Evolutionary conservation across 2,888 invertebrate genomes (phyloP).

Genomic region (Ochropacha duplaris): DNA sequence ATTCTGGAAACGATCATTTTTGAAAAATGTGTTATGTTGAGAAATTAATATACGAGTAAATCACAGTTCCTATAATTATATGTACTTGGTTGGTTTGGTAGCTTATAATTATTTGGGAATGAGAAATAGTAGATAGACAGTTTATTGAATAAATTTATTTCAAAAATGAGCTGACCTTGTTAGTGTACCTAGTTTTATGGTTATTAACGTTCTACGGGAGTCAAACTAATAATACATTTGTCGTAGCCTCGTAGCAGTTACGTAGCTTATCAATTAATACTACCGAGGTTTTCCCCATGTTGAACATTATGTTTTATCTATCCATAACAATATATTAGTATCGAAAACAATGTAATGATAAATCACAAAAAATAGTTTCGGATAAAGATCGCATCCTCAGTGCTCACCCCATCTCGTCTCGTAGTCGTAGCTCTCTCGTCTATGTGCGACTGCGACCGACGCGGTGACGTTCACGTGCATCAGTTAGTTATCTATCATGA

Average conservation of each 20-base stretch:
- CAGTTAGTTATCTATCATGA: constrained; percentile 81
- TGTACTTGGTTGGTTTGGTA: background rate
- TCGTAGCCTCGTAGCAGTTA: constrained; percentile 5
- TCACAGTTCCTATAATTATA: too few species aligned
- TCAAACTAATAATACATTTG: background rate
- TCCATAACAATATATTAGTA: constrained; percentile 24
- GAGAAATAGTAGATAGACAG: background rate
- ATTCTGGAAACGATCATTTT: constrained; percentile 38
- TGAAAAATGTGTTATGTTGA: constrained; percentile 11
- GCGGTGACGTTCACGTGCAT: constrained; percentile 73
- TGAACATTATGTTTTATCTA: constrained; percentile 9
- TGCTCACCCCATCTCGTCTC: constrained; percentile 62
- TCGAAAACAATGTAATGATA: constrained; percentile 65
- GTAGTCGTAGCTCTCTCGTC: constrained; percentile 22
- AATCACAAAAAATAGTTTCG: constrained; percentile 66
- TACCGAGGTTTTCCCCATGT: constrained; percentile 1
- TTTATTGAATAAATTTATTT: background rate
- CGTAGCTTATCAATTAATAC: constrained; percentile 2
- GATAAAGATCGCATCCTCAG: constrained; percentile 72
- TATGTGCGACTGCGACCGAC: constrained; percentile 47
- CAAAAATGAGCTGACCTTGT: background rate
- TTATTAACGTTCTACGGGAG: constrained; percentile 4
- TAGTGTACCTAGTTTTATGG: background rate
- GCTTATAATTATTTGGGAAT: background rate
- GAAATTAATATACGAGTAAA: background rate